Conservation (phyloP, 2,113 vertebrate genomes). For the Hipposideros armiger region DNA sequence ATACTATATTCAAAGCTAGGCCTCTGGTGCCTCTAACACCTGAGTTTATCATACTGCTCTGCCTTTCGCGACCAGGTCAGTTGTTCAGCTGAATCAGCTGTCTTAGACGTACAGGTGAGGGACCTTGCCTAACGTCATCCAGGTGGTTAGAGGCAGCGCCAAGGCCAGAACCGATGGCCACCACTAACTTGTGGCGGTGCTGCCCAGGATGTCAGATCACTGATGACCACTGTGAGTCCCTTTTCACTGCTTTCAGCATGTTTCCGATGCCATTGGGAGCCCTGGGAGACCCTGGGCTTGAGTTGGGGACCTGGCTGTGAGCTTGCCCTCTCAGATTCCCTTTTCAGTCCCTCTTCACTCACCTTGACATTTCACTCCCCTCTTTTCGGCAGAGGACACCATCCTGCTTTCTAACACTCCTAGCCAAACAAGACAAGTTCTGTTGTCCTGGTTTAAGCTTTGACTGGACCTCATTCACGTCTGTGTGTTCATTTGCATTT, state of each 20-base stretch:
- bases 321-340: background rate
- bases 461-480: background rate
- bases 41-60: accelerated
- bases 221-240: background rate
- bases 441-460: background rate
- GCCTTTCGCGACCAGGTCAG: background rate
- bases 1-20: accelerated
- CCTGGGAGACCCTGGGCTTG: background rate
- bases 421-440: background rate
- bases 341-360: background rate
- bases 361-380: background rate
- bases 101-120: background rate
- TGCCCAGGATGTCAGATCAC: too few species aligned
- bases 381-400: background rate
- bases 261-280: accelerated
- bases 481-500: background rate
- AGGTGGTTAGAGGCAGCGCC: background rate
- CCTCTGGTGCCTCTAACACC: background rate
- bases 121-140: background rate
- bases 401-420: background rate
- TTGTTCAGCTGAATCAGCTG: background rate
- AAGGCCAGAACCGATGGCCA: background rate
- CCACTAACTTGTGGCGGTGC: background rate
- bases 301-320: background rate
- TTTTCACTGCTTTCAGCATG: background rate